A percentile compares a stretch with the other conserved stretches of the same genome.
These are phyloP conservation scores for Bombylius major DNA, from an alignment of 2,888 invertebrate species.

Conservation along the genomic window DNA sequence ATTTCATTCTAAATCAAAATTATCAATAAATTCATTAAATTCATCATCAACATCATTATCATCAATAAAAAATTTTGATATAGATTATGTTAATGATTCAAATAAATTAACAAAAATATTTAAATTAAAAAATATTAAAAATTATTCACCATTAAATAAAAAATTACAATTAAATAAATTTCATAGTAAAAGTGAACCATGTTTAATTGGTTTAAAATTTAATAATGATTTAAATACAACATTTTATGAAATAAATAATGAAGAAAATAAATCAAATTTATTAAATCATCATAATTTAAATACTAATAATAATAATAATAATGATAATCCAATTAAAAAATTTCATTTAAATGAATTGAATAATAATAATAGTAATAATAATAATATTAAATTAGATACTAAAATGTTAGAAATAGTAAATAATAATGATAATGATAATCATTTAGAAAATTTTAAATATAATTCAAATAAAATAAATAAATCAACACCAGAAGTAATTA, in stretches of 20 bases:
- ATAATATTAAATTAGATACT: too few species aligned
- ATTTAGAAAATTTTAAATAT: too few species aligned
- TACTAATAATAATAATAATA: neutral
- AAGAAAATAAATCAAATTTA: neutral
- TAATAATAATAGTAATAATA: neutral
- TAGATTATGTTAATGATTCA: neutral
- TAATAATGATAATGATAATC: too few species aligned
- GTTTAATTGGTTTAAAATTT: conserved; percentile 5
- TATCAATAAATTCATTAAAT: conserved; percentile 3
- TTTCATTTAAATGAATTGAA: neutral
- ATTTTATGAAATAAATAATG: neutral
- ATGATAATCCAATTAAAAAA: neutral
- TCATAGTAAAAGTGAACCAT: conserved; percentile 10
- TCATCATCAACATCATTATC: neutral
- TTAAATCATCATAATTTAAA: neutral
- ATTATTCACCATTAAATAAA: neutral
- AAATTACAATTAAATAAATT: neutral
- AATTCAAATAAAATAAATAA: too few species aligned
- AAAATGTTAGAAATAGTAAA: too few species aligned
- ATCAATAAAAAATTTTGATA: neutral
- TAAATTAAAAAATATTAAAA: neutral
- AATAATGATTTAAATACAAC: neutral
- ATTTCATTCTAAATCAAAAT: conserved; percentile 6
- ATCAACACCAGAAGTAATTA: neutral
- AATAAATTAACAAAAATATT: neutral